Base-by-base conservation (phyloP, 2,797 vertebrate genomes). In the Fundulus diaphanus region DNA sequence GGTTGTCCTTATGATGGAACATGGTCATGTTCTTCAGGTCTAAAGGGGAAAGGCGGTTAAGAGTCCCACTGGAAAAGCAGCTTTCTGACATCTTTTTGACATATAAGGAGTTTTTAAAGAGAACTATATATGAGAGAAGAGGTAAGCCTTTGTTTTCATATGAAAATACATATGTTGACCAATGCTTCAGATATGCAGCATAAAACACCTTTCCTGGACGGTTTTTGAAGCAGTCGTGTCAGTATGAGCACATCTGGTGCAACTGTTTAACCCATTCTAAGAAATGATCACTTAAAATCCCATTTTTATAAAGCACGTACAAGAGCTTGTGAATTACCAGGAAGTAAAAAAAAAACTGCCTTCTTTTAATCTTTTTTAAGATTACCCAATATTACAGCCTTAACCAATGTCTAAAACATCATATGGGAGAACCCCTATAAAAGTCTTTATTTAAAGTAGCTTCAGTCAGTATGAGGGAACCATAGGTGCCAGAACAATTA, bases 251-350 rank as follows among this genome's bases (percentile, higher is more conserved):
- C 69, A 82, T 80, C 73, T 87, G 78, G 66, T 35, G 66, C 48
- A 84, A 63, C 35, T 77, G 77, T 46, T 61, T 48, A 82, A 59
- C 35, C 77, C 77, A 85, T 82, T 54, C 76, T 16, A 51, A 84
- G 54, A 80, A 87, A 78, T 74, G 74, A 89, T 91, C 78, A 78
- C 20, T 67, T 74, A 79, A 82, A 86, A 84, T 85, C 82, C 83
- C 76, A 88, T 71, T 73, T 82, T 84, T 82, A 85, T 16, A 33
- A 63, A 27, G 65, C 42, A 66, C 72, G 74, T 71, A 81, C 59
- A 72, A 66, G 75, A 70, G 40, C 79, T 71, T 82, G 77, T 78
- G 65, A 81, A 79, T 77, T 13, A 0, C 67, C 66, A 29, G 76
- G 13, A 54, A 78, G 51, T 66, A 27, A 12, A 42, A 27, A 48